Evolutionary conservation across 2,113 vertebrate species (phyloP), one percentile per base, ranked within the genome.

Genomic region (Panurus biarmicus): DNA sequence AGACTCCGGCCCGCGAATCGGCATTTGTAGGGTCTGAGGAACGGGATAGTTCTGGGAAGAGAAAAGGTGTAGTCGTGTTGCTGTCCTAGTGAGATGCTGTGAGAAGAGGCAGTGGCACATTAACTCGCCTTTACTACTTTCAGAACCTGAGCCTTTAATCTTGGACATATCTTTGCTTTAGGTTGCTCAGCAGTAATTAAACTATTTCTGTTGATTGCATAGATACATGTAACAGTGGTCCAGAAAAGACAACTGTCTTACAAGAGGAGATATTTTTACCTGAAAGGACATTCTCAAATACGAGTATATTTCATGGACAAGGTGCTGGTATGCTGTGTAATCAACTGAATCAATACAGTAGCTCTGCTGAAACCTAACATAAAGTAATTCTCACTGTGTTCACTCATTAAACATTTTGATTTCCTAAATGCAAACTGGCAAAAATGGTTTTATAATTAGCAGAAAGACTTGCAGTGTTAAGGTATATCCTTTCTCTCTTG

Each of bases 51-150:
- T 66, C 69, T 73, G 25, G 33, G 71, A 73, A 60, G 23, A 44
- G n/a, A 65, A 94, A 79, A 76, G 28, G 0, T 60, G 7, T 48
- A 31, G 25, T 28, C 0, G 0, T 31, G 10, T 48, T 79, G 12
- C 61, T 62, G 21, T 78, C 19, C 35, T n/a, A 13, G 42, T 58
- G 51, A 22, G 47, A 60, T 64, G 38, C 23, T 69, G 31, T 62
- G 36, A 90, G 62, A 85, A 83, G 40, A 75, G 11, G 14, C 53
- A 90, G 74, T 2, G 10, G 38, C 62, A 64, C 9, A n/a, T 36
- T 72, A 72, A 65, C 19, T 12, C 85, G 26, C 18, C 20, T 69
- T 69, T 45, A 25, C 26, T 36, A 3, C 17, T 73, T 90, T 36
- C 58, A 60, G 67, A 71, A 65, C 5, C 25, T 45, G 22, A 85